Percentiles rank a stretch among this genome's conserved stretches.
Evolutionary conservation across 2,797 vertebrate genomes (phyloP).

Genomic region (Poliocrania exsul): DNA sequence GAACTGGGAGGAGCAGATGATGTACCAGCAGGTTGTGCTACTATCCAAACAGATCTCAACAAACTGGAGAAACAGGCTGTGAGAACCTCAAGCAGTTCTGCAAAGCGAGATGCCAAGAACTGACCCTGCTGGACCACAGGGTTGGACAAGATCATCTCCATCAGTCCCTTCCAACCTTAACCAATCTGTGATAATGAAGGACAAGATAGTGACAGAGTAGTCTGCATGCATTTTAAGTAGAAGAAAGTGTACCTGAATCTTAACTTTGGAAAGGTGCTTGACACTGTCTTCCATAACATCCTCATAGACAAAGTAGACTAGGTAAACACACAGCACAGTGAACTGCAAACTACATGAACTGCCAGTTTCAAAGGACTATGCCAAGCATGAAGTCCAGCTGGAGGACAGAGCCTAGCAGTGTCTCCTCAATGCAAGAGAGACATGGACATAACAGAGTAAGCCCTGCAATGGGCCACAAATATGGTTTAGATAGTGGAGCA

Average conservation of each 20-base stretch:
- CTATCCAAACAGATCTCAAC: neutral
- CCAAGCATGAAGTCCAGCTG: neutral
- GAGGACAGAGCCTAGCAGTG: neutral
- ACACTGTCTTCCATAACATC: neutral
- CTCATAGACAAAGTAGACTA: neutral
- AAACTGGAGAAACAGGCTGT: neutral
- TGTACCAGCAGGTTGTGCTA: neutral
- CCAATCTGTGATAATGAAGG: neutral
- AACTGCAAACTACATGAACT: neutral
- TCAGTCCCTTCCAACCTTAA: neutral
- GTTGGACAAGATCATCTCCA: neutral
- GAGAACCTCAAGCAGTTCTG: neutral
- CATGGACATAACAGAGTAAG: neutral
- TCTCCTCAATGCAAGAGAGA: neutral
- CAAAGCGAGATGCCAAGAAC: neutral
- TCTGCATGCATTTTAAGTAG: neutral
- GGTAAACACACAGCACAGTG: neutral
- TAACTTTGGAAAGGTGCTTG: neutral
- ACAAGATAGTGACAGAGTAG: neutral
- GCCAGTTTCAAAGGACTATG: neutral
- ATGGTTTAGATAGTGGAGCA: neutral
- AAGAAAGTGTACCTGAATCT: neutral
- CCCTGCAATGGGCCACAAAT: neutral
- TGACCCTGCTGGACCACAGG: neutral
- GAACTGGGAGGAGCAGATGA: neutral